A percentile compares a stretch with the other conserved stretches of the same genome.
These are phyloP conservation scores for Tetramorium bicarinatum DNA, from an alignment of 2,888 invertebrate species.

Conservation along the genomic window DNA sequence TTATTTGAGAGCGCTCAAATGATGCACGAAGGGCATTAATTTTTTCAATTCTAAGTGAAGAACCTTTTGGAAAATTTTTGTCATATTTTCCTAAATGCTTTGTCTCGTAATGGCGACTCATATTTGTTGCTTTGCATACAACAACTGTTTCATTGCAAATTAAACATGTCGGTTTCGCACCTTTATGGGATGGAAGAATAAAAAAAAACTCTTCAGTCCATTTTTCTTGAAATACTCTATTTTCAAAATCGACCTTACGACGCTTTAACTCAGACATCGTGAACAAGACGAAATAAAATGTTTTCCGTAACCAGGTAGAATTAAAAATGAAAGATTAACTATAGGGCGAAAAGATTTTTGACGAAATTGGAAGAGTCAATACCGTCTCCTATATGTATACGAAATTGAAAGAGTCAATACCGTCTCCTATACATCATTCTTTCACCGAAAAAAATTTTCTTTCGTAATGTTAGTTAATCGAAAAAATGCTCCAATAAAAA, in stretches of 20 bases:
- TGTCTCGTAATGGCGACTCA: conserved; percentile 23
- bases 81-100: conserved; percentile 19
- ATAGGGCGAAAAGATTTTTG: too few relatives aligned
- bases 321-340: too few relatives aligned
- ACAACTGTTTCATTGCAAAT: conserved; percentile 37
- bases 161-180: conserved; percentile 40
- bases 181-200: conserved; percentile 1
- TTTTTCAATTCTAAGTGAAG: conserved; percentile 20
- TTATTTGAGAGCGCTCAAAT: not conserved
- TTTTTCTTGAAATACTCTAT: conserved; percentile 6
- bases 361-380: too few relatives aligned
- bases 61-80: conserved; percentile 20
- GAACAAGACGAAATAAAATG: not conserved
- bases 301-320: too few relatives aligned
- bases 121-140: conserved; percentile 18
- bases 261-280: conserved; percentile 20
- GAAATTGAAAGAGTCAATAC: too few relatives aligned
- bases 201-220: conserved; percentile 29
- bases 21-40: conserved; percentile 4
- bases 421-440: too few relatives aligned
- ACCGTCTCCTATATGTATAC: too few relatives aligned
- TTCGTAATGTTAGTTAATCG: too few relatives aligned
- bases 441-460: too few relatives aligned
- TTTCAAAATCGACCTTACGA: conserved; percentile 16
- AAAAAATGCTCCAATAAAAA: too few relatives aligned